phyloP scores from a whole-genome alignment of 2,113 vertebrate species.

The Hypocryptadius cinnamomeus region DNA sequence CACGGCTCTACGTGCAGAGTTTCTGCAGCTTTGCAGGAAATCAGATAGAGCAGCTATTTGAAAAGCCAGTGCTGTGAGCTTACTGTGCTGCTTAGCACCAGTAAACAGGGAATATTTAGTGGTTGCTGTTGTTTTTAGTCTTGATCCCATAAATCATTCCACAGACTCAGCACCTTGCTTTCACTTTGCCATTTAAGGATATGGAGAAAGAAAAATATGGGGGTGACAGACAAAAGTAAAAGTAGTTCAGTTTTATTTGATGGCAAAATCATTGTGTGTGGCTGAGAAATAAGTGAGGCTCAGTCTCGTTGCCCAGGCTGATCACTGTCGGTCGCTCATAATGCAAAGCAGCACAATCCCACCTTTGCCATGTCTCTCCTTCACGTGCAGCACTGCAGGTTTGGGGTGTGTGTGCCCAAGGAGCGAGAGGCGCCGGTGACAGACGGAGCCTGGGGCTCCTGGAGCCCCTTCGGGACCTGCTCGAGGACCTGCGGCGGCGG shows the following conservation, averaged over 20 bases:
- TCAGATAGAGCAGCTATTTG: not conserved
- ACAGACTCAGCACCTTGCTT: not conserved
- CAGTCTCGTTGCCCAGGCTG: not conserved
- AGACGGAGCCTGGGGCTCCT: constrained; percentile 91
- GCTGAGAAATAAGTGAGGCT: not conserved
- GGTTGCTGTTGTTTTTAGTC: not conserved
- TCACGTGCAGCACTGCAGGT: constrained; percentile 86
- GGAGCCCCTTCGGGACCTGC: constrained; percentile 94
- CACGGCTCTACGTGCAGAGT: not conserved
- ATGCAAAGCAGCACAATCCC: not conserved
- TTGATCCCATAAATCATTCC: not conserved
- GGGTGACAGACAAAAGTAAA: not conserved
- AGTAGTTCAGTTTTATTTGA: not conserved
- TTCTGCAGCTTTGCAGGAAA: constrained; percentile 36
- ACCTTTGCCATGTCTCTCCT: constrained; percentile 10
- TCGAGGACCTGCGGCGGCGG: constrained; percentile 92
- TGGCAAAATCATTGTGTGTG: not conserved
- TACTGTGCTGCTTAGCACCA: not conserved
- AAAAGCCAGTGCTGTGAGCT: not conserved
- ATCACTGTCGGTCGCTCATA: rapidly evolving
- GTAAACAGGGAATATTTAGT: not conserved
- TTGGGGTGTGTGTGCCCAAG: constrained; percentile 87
- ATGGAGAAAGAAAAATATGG: not conserved
- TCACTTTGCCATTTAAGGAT: not conserved
- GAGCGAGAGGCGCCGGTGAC: constrained; percentile 76